These are phyloP conservation scores for Myrmecophaga tridactyla DNA, from an alignment of 2,113 vertebrate species.

Conservation along the genomic window DNA sequence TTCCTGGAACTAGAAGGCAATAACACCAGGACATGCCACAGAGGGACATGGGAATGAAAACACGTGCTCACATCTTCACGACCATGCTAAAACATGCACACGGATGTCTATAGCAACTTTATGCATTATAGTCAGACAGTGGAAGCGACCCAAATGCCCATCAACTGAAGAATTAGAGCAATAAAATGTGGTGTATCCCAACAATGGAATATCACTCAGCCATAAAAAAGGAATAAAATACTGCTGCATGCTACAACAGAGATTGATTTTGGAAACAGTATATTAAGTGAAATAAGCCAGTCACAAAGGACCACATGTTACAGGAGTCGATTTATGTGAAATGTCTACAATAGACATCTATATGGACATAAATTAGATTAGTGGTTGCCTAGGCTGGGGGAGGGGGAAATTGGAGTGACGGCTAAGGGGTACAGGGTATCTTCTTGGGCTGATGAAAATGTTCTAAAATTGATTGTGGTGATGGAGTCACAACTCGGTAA, in stretches of 20 bases:
- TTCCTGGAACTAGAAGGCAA: neutral
- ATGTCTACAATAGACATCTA: neutral
- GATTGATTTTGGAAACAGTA: neutral
- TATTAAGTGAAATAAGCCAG: neutral
- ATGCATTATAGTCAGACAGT: neutral
- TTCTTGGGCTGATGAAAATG: neutral
- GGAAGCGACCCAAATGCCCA: neutral
- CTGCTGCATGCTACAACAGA: neutral
- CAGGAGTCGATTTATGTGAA: neutral
- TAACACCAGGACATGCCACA: no score
- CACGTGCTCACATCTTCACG: neutral
- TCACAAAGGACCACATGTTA: neutral
- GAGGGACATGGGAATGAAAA: neutral
- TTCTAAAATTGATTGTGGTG: neutral
- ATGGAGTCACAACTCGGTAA: neutral
- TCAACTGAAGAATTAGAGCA: neutral
- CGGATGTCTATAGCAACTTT: rapidly evolving
- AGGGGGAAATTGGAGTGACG: neutral
- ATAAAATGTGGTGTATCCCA: neutral
- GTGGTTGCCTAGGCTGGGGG: neutral
- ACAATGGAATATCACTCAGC: neutral
- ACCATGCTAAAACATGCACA: neutral
- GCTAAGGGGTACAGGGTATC: neutral
- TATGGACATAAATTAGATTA: neutral
- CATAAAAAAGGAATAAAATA: neutral